phyloP scores from a whole-genome alignment of 2,888 invertebrate species.

The Pyrgus malvae region DNA sequence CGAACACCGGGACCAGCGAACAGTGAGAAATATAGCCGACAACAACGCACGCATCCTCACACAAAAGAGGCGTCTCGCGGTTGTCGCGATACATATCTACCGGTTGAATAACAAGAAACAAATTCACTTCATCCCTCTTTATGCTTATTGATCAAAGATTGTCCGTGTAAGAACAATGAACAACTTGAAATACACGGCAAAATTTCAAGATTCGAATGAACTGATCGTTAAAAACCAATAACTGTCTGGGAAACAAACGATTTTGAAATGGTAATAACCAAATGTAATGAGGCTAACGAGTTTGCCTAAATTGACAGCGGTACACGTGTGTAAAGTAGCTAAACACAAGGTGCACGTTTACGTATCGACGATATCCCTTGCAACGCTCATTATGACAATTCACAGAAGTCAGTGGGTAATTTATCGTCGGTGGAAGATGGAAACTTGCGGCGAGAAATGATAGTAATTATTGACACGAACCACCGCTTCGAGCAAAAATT shows the following conservation, averaged over 20 bases:
- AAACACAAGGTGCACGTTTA: conserved; percentile 50
- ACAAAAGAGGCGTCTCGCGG: conserved; percentile 71
- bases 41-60: conserved; percentile 67
- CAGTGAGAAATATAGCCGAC: conserved; percentile 77
- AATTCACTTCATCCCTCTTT: conserved; percentile 57
- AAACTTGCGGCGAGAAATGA: conserved; percentile 64
- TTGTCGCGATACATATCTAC: conserved; percentile 74
- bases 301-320: conserved; percentile 25
- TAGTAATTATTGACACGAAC: conserved; percentile 80
- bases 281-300: conserved; percentile 21
- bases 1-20: conserved; percentile 57
- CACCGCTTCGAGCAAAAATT: conserved; percentile 52
- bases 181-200: conserved; percentile 14
- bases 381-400: conserved; percentile 69
- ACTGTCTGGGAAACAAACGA: conserved; percentile 4
- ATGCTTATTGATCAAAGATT: conserved; percentile 46
- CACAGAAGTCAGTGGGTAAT: conserved; percentile 70
- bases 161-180: conserved; percentile 30
- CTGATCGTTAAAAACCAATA: background rate
- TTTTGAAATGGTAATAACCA: conserved; percentile 12
- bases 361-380: conserved; percentile 37
- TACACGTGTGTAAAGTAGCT: conserved; percentile 45
- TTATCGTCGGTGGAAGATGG: conserved; percentile 66
- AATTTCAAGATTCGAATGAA: background rate
- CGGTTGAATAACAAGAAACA: conserved; percentile 64